A percentile compares a stretch with the other conserved stretches of the same genome.
phyloP scores from a whole-genome alignment of 2,888 invertebrate species.

The Eupithecia centaureata region DNA sequence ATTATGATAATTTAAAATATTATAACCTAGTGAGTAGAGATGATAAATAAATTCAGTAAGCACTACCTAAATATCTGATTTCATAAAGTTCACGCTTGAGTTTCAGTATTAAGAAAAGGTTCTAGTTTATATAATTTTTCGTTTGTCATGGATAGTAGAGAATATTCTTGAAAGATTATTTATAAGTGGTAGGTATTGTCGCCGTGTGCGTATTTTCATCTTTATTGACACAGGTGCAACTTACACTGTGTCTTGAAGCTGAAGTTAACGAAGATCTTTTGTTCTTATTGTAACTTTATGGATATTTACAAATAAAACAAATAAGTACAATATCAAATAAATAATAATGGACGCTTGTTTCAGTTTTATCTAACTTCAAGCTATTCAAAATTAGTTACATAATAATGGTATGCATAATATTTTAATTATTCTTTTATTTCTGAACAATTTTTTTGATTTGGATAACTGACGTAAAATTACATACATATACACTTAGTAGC shows the following conservation, averaged over 20 bases:
- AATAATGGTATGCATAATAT: too few relatives aligned
- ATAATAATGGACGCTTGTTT: too few relatives aligned
- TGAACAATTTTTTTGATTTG: too few relatives aligned
- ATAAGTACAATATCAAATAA: too few relatives aligned
- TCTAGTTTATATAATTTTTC: not conserved
- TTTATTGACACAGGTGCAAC: not conserved
- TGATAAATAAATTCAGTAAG: not conserved
- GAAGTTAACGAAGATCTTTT: not conserved
- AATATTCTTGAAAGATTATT: not conserved
- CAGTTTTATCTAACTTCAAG: too few relatives aligned
- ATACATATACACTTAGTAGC: too few relatives aligned
- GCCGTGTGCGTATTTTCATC: not conserved
- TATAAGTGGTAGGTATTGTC: not conserved
- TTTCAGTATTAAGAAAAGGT: not conserved
- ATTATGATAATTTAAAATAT: too few relatives aligned
- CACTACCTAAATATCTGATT: not conserved
- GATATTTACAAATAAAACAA: not conserved
- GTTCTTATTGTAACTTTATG: not conserved
- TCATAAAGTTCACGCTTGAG: not conserved
- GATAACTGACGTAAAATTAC: too few relatives aligned
- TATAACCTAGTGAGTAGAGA: too few relatives aligned
- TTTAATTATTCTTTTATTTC: too few relatives aligned
- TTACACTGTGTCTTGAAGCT: not conserved
- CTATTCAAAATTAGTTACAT: too few relatives aligned
- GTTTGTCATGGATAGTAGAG: not conserved